A percentile compares a stretch with the other conserved stretches of the same genome.
Conservation (phyloP, 1,140 invertebrate genomes). For the Gryllus bimaculatus region DNA sequence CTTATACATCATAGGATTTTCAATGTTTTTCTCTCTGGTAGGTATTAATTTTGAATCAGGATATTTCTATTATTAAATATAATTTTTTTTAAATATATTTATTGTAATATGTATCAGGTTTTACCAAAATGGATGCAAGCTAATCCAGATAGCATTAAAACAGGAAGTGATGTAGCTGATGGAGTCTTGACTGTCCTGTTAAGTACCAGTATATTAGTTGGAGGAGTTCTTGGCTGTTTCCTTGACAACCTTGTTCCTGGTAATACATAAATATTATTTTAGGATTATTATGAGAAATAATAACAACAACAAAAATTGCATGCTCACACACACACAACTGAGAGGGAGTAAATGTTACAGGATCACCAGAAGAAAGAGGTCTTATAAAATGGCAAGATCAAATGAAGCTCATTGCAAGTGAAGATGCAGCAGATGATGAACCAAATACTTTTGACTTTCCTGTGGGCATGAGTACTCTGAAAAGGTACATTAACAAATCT, state of each 20-base stretch:
- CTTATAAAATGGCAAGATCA: constrained; percentile 57
- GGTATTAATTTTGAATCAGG: constrained; percentile 13
- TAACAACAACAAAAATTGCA: background rate
- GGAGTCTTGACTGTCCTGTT: constrained; percentile 68
- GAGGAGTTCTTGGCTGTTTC: constrained; percentile 66
- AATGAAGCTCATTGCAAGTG: constrained; percentile 45
- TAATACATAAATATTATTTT: constrained; percentile 30
- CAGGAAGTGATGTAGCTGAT: constrained; percentile 58
- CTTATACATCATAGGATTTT: constrained; percentile 80
- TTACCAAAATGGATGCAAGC: constrained; percentile 65
- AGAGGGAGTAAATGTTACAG: constrained; percentile 32
- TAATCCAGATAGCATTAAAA: constrained; percentile 54
- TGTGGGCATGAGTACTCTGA: constrained; percentile 51
- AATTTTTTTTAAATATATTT: background rate
- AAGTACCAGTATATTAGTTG: constrained; percentile 76
- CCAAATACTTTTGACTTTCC: constrained; percentile 64
- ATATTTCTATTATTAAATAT: background rate
- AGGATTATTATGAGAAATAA: background rate
- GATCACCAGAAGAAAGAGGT: constrained; percentile 57
- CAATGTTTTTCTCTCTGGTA: constrained; percentile 72
- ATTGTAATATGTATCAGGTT: constrained; percentile 33
- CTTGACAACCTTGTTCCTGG: constrained; percentile 81
- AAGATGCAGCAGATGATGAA: constrained; percentile 34
- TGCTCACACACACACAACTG: background rate
- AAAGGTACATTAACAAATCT: constrained; percentile 34